A percentile compares a stretch with the other conserved stretches of the same genome.
These are phyloP conservation scores for Cylindroiulus punctatus DNA, from an alignment of 2,888 invertebrate genomes.

Conservation along the genomic window DNA sequence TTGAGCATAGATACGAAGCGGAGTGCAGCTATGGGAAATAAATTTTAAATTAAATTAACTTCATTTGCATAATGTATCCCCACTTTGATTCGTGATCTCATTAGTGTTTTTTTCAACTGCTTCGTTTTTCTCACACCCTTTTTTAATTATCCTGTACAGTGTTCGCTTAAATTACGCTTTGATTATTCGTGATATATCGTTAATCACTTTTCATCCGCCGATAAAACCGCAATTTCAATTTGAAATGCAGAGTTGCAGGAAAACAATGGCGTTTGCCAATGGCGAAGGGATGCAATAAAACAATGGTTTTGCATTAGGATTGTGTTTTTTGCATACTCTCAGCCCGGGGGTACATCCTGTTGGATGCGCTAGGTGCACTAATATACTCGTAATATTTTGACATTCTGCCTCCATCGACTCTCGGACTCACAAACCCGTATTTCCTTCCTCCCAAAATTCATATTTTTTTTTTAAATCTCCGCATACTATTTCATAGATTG, in stretches of 20 bases:
- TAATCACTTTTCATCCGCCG: slow-evolving; percentile 31
- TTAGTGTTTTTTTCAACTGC: too few species aligned
- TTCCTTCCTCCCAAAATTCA: slow-evolving; percentile 16
- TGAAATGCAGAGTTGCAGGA: neutral
- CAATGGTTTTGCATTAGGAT: slow-evolving; percentile 24
- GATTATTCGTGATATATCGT: neutral
- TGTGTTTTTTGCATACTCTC: neutral
- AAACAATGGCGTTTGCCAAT: slow-evolving; percentile 8
- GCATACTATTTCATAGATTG: neutral
- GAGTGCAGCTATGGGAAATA: neutral
- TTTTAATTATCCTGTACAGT: slow-evolving; percentile 32
- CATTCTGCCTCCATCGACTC: slow-evolving; percentile 14
- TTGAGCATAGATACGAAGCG: neutral
- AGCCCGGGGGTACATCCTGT: slow-evolving; percentile 26
- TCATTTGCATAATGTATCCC: slow-evolving; percentile 1
- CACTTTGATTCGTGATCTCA: too few species aligned
- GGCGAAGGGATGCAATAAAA: slow-evolving; percentile 18
- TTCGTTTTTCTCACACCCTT: slow-evolving; percentile 7
- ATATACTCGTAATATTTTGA: slow-evolving; percentile 1
- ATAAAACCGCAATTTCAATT: slow-evolving; percentile 25
- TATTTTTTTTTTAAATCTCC: slow-evolving; percentile 21
- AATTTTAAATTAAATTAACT: neutral
- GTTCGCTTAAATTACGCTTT: slow-evolving; percentile 6
- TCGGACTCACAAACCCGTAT: neutral
- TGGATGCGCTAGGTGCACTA: slow-evolving; percentile 4